Percentiles rank a stretch among this genome's conserved stretches.
Conservation (phyloP, 2,797 vertebrate species). For the Sparus aurata region DNA sequence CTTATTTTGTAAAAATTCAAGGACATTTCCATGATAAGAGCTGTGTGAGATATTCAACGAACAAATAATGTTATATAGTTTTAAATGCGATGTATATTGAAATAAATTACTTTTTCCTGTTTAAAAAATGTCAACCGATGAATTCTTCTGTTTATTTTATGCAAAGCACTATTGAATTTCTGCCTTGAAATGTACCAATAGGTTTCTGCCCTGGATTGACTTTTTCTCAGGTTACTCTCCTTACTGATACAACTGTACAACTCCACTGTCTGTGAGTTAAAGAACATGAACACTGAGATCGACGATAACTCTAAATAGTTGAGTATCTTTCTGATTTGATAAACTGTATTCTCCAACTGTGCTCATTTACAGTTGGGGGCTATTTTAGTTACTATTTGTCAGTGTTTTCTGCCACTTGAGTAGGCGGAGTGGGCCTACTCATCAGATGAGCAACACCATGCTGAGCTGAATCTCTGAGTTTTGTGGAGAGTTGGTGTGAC, state of each 20-base stretch:
- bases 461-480: conserved; percentile 25
- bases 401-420: conserved; percentile 37
- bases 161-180: neutral
- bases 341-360: conserved; percentile 23
- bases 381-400: conserved; percentile 28
- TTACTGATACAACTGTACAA: neutral
- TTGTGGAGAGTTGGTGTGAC: conserved; percentile 27
- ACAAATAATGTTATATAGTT: conserved; percentile 90
- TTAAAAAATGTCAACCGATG: conserved; percentile 59
- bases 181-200: conserved; percentile 8
- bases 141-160: conserved; percentile 25
- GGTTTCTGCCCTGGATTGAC: neutral
- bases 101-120: conserved; percentile 87
- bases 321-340: neutral
- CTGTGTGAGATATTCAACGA: conserved; percentile 84
- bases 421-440: conserved; percentile 20
- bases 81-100: conserved; percentile 89
- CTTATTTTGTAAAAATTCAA: conserved; percentile 92
- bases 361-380: neutral
- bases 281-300: neutral
- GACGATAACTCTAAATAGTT: neutral
- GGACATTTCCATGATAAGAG: conserved; percentile 78
- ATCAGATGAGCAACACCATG: conserved; percentile 50
- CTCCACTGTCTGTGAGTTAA: neutral
- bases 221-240: too few relatives aligned